Evolutionary conservation across 2,113 vertebrate genomes (phyloP).

Genomic region (Melanotaenia duboulayi): DNA sequence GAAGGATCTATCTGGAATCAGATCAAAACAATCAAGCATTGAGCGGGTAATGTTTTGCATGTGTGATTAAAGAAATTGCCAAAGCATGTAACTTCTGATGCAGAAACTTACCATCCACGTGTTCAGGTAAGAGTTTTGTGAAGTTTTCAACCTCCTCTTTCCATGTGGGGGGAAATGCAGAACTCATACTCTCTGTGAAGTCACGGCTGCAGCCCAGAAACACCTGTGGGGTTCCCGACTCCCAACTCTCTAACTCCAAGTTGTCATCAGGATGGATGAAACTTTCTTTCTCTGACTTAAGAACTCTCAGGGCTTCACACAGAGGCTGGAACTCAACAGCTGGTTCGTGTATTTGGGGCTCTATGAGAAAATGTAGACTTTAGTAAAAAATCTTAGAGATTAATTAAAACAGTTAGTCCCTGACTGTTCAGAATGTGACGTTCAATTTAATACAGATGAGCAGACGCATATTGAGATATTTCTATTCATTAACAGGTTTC

Average conservation of each 20-base stretch:
- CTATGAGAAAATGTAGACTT: slow-evolving; percentile 55
- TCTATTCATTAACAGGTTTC: too few species aligned
- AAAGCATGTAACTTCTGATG: background rate
- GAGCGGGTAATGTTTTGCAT: too few species aligned
- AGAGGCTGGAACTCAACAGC: slow-evolving; percentile 47
- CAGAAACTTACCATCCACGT: slow-evolving; percentile 64
- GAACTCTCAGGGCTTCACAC: slow-evolving; percentile 57
- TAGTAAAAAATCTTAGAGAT: background rate
- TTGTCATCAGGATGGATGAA: background rate
- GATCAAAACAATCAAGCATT: background rate
- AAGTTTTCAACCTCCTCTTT: slow-evolving; percentile 62
- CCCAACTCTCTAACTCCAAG: slow-evolving; percentile 5
- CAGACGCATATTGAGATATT: too few species aligned
- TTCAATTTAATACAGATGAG: background rate
- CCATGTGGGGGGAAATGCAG: background rate
- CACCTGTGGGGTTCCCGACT: background rate
- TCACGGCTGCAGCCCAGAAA: slow-evolving; percentile 19
- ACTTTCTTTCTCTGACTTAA: slow-evolving; percentile 16
- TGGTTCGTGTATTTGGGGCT: slow-evolving; percentile 57
- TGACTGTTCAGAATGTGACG: background rate
- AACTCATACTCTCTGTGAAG: slow-evolving; percentile 57
- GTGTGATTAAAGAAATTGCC: background rate
- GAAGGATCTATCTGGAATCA: slow-evolving; percentile 20
- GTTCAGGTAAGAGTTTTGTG: slow-evolving; percentile 37
- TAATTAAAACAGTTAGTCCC: background rate